phyloP scores from a whole-genome alignment of 2,888 invertebrate genomes.

The Drosophila hawaiiensis region DNA sequence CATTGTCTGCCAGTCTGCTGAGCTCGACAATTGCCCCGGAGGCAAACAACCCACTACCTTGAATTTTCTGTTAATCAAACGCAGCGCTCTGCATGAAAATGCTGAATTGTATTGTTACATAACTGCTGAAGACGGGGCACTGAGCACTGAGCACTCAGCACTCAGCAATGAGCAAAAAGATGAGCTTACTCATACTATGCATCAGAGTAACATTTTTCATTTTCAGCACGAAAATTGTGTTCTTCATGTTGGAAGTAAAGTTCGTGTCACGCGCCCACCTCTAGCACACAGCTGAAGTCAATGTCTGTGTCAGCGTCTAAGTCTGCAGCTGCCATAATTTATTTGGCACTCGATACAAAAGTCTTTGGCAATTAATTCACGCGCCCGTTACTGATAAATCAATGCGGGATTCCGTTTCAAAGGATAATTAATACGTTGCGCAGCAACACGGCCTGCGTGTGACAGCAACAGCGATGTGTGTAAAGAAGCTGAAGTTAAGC shows the following conservation, averaged over 20 bases:
- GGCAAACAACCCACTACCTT: conserved; percentile 20
- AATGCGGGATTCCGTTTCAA: conserved; percentile 64
- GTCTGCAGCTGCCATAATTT: conserved; percentile 58
- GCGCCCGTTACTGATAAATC: conserved; percentile 68
- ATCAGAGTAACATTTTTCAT: neutral
- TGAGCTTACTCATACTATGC: neutral
- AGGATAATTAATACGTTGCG: conserved; percentile 75
- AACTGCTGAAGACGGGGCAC: conserved; percentile 31
- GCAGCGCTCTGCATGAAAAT: conserved; percentile 70
- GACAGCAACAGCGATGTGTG: conserved; percentile 49
- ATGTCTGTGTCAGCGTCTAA: conserved; percentile 2
- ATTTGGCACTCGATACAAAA: conserved; percentile 68
- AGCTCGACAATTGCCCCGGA: too few species aligned
- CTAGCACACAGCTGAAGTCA: neutral
- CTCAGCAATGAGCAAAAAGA: too few species aligned
- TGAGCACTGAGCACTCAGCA: too few species aligned
- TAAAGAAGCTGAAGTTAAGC: conserved; percentile 3
- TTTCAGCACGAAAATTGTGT: neutral
- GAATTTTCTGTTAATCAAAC: conserved; percentile 76
- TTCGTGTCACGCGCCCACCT: conserved; percentile 24
- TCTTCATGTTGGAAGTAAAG: neutral
- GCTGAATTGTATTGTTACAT: conserved; percentile 77
- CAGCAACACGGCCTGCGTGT: conserved; percentile 50
- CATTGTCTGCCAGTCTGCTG: conserved; percentile 47
- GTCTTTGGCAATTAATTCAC: conserved; percentile 74